These are phyloP conservation scores for Ooceraea biroi DNA, from an alignment of 1,140 invertebrate genomes.

Conservation along the genomic window DNA sequence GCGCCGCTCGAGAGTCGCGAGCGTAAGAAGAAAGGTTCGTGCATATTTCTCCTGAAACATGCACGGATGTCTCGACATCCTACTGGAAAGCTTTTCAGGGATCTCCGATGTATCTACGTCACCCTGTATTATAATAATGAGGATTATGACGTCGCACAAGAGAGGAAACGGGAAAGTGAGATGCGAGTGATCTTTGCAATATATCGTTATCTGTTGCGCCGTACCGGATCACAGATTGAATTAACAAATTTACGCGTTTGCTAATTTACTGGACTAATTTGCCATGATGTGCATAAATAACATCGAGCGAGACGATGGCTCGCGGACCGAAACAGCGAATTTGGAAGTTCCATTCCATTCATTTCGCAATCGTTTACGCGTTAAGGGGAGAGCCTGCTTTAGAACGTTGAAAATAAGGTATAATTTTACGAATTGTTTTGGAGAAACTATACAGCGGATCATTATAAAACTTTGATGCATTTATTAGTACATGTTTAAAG, in stretches of 20 bases:
- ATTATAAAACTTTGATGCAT: too few species aligned
- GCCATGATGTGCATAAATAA: neutral
- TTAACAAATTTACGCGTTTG: too few species aligned
- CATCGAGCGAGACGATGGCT: too few species aligned
- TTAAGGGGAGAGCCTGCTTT: too few species aligned
- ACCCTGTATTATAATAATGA: neutral
- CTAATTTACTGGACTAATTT: neutral
- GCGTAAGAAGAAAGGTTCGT: neutral
- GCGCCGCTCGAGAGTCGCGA: neutral
- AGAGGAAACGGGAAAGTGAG: neutral
- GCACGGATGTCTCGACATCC: too few species aligned
- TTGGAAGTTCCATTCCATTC: neutral
- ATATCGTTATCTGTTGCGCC: conserved; percentile 1
- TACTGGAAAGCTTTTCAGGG: neutral
- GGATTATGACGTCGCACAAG: neutral
- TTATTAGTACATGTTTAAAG: too few species aligned
- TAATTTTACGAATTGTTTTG: too few species aligned
- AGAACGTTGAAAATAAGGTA: too few species aligned
- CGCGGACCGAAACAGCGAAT: too few species aligned
- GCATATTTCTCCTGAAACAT: neutral
- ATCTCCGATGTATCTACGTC: neutral
- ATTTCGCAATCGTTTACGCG: neutral
- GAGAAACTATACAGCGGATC: too few species aligned
- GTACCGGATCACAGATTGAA: neutral
- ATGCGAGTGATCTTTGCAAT: neutral